Base-by-base conservation (phyloP, 2,113 vertebrate species). In the Ciconia maguari region DNA sequence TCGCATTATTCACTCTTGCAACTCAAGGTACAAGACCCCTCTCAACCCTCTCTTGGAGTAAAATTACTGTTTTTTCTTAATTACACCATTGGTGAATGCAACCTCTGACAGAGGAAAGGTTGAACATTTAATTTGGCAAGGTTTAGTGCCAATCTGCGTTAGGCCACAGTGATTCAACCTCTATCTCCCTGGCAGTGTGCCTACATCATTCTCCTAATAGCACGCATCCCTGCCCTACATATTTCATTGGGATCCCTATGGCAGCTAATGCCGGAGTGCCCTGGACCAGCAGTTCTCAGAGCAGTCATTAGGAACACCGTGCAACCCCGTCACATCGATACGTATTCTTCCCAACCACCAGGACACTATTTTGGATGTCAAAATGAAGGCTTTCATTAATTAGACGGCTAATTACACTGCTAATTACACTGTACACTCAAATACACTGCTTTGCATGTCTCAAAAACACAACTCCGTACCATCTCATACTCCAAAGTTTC, bases 31-130 rank as follows among this genome's bases (percentile, higher is more conserved):
- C 74, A 52, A 74, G 90, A 87, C 25, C 49, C 29, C 84, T 93
- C n/a, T 2, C 81, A 87, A 42, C 70, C 42, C 61, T 61, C 72
- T 90, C 92, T 62, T 7, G 0, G 38, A 87, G 25, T 21, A 57
- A 93, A 94, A 95, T 94, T 84, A 93, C 48, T 91, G 62, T 77
- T 96, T 92, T 94, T 94, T 69, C 89, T 74, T 91, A 96, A 95
- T 95, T 96, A 96, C 52, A 84, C 92, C 12, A 7, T 8, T 21
- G 30, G 72, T 89, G 92, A 95, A 95, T 64, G 89, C 83, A 92
- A 91, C 61, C 89, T 75, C 92, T 91, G 77, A 96, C 89, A 95
- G 62, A 87, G 49, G 41, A 89, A 91, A 93, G 74, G 89, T 24
- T 87, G 65, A 94, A 85, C 89, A 58, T 85, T 92, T 93, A 93